A percentile compares a stretch with the other conserved stretches of the same genome.
These are phyloP conservation scores for Odontophorus gujanensis DNA, from an alignment of 2,113 vertebrate species.

Conservation along the genomic window DNA sequence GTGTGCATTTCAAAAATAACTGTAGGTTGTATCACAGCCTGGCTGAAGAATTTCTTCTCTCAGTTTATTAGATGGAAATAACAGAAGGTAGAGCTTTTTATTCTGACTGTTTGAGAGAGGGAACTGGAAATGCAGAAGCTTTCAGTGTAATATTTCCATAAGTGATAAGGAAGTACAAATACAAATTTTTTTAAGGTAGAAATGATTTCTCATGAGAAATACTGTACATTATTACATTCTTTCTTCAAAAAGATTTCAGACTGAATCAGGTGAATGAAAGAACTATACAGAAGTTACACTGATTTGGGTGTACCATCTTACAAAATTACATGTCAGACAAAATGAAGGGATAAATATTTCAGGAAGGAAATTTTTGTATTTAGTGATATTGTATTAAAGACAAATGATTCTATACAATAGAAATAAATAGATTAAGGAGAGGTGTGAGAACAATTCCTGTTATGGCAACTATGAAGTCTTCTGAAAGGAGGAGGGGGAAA, in stretches of 20 bases:
- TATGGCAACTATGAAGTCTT: neutral
- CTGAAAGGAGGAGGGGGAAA: neutral
- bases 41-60: neutral
- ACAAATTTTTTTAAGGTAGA: neutral
- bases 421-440: neutral
- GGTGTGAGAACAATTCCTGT: neutral
- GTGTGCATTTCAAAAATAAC: neutral
- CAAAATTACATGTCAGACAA: neutral
- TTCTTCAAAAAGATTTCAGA: neutral
- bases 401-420: neutral
- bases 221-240: neutral
- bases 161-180: neutral
- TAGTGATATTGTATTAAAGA: neutral
- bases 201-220: neutral
- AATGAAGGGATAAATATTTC: neutral
- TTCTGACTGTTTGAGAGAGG: neutral
- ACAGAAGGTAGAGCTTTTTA: neutral
- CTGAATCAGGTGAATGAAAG: neutral
- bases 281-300: neutral
- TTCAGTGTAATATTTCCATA: neutral
- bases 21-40: neutral
- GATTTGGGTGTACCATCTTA: neutral
- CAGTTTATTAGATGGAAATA: neutral
- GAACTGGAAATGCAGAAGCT: neutral
- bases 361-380: neutral